These are phyloP conservation scores for Chrysochloris asiatica DNA, from an alignment of 2,113 vertebrate species.

Conservation along the genomic window DNA sequence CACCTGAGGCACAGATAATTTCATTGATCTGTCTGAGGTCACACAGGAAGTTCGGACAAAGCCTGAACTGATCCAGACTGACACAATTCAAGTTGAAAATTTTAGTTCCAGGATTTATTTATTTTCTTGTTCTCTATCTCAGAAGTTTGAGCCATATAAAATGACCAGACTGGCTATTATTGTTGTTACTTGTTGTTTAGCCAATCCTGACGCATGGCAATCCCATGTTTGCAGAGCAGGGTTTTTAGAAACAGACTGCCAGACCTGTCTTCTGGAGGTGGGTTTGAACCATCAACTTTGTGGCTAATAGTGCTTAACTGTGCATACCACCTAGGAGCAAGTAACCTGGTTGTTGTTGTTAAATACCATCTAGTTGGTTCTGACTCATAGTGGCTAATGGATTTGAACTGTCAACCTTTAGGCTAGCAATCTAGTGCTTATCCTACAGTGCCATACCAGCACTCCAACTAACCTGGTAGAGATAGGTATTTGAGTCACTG, in stretches of 20 bases:
- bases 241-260: neutral
- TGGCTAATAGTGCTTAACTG: no score
- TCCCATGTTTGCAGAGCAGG: neutral
- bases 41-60: neutral
- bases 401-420: no score
- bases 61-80: neutral
- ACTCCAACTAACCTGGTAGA: neutral
- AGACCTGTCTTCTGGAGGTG: neutral
- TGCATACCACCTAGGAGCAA: no score
- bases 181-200: neutral
- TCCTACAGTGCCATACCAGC: no score
- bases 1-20: neutral
- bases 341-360: no score
- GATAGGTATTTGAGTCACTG: neutral
- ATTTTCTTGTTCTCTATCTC: neutral
- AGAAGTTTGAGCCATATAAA: neutral
- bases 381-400: no score
- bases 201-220: neutral
- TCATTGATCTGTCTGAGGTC: neutral
- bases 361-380: no score
- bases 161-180: neutral
- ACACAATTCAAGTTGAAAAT: neutral
- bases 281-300: neutral
- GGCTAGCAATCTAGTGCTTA: no score
- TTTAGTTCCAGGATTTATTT: neutral